Conservation (phyloP, 2,888 invertebrate species). For the Hermodice carunculata region DNA sequence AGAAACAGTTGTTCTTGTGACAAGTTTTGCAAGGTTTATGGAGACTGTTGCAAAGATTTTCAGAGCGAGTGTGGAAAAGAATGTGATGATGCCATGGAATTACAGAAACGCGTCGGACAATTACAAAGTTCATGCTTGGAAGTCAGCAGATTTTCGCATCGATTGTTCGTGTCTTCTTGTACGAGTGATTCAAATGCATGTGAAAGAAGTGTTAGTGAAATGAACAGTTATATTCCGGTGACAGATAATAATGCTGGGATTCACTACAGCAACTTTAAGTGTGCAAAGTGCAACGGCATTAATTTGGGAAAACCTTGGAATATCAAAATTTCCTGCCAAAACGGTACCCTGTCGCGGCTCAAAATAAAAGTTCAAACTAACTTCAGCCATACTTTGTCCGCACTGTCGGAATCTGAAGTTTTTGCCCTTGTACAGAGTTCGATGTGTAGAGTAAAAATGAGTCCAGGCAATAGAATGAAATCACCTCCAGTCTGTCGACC, state of each 20-base stretch:
- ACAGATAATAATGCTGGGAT: neutral
- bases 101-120: neutral
- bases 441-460: too few relatives aligned
- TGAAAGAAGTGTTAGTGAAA: neutral
- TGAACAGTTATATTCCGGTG: neutral
- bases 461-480: too few relatives aligned
- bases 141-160: neutral
- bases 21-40: neutral
- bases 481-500: too few relatives aligned
- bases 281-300: conserved; percentile 4
- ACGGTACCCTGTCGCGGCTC: too few relatives aligned
- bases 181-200: neutral
- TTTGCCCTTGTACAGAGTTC: too few relatives aligned
- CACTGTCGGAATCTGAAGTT: too few relatives aligned
- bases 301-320: neutral
- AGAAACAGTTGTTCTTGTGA: neutral
- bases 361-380: too few relatives aligned
- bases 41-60: neutral
- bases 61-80: neutral
- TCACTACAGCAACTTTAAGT: neutral
- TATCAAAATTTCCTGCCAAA: neutral
- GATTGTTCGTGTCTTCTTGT: neutral
- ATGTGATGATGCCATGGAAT: neutral
- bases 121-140: neutral
- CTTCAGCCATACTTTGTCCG: too few relatives aligned